phyloP scores from a whole-genome alignment of 2,797 vertebrate genomes.

The Prunella strophiata region DNA sequence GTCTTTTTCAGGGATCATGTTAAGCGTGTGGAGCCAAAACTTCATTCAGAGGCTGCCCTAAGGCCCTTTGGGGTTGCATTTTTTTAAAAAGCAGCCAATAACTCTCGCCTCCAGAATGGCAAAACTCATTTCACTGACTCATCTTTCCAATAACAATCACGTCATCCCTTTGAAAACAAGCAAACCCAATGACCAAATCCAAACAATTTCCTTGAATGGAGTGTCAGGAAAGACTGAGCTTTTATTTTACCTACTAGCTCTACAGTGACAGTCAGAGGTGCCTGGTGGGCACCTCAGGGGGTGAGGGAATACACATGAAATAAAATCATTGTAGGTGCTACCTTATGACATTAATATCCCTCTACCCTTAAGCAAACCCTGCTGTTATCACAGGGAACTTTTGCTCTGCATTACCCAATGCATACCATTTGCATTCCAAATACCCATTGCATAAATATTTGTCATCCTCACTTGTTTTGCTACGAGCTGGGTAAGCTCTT shows the following conservation, averaged over 20 bases:
- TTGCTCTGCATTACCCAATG: neutral
- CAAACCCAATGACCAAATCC: neutral
- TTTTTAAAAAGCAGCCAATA: slow-evolving; percentile 26
- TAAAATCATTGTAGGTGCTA: neutral
- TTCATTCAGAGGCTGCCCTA: slow-evolving; percentile 12
- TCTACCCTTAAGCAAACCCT: neutral
- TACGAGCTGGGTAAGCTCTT: neutral
- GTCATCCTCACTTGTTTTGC: slow-evolving; percentile 9
- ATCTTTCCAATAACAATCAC: slow-evolving; percentile 35
- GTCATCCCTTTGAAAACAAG: slow-evolving; percentile 39
- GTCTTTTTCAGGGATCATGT: neutral
- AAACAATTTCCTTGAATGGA: slow-evolving; percentile 2
- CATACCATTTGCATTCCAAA: slow-evolving; percentile 46
- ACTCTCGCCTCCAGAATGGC: neutral
- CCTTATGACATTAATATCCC: neutral
- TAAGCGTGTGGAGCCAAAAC: neutral
- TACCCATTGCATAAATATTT: slow-evolving; percentile 44
- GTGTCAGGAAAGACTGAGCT: neutral
- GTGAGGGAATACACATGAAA: neutral
- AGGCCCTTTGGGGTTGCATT: neutral
- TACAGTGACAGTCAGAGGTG: neutral
- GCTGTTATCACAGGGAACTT: slow-evolving; percentile 3
- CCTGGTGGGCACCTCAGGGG: neutral
- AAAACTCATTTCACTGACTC: slow-evolving; percentile 50
- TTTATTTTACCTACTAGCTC: neutral